phyloP scores from a whole-genome alignment of 2,113 vertebrate genomes.

The Craseonycteris thonglongyai region DNA sequence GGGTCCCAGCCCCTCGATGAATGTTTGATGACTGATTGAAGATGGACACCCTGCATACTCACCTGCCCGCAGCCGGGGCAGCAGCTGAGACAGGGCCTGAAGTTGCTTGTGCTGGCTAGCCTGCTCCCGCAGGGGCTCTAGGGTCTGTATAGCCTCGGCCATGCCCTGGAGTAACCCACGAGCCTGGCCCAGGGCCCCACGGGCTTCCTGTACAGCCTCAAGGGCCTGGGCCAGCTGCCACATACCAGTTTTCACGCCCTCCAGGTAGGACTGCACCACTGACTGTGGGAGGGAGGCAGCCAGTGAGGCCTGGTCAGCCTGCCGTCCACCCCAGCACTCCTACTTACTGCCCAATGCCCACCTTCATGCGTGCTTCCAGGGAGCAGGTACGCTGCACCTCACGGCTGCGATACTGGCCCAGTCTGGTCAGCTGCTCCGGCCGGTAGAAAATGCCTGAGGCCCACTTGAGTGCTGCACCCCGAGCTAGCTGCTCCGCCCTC shows the following conservation, averaged over 20 bases:
- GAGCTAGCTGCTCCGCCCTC: constrained; percentile 89
- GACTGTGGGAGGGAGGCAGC: constrained; percentile 79
- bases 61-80: constrained; percentile 92
- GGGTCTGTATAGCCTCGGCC: constrained; percentile 67
- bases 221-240: constrained; percentile 86
- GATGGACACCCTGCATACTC: constrained; percentile 53
- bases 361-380: constrained; percentile 94
- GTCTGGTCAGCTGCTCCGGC: constrained; percentile 89
- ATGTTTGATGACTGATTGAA: background rate
- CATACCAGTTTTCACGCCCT: constrained; percentile 90
- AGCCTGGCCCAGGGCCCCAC: constrained; percentile 80
- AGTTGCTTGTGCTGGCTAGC: constrained; percentile 86
- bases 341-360: constrained; percentile 51
- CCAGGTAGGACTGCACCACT: constrained; percentile 93
- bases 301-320: background rate
- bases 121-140: constrained; percentile 82
- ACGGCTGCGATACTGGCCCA: constrained; percentile 89
- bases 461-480: constrained; percentile 96
- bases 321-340: background rate
- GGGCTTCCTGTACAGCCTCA: constrained; percentile 79
- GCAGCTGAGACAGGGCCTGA: constrained; percentile 85
- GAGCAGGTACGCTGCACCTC: constrained; percentile 92
- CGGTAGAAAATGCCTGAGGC: constrained; percentile 93
- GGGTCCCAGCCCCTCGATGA: background rate
- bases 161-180: constrained; percentile 78